These are phyloP conservation scores for Aphelinus atriplicis DNA, from an alignment of 1,140 invertebrate species.

Conservation along the genomic window DNA sequence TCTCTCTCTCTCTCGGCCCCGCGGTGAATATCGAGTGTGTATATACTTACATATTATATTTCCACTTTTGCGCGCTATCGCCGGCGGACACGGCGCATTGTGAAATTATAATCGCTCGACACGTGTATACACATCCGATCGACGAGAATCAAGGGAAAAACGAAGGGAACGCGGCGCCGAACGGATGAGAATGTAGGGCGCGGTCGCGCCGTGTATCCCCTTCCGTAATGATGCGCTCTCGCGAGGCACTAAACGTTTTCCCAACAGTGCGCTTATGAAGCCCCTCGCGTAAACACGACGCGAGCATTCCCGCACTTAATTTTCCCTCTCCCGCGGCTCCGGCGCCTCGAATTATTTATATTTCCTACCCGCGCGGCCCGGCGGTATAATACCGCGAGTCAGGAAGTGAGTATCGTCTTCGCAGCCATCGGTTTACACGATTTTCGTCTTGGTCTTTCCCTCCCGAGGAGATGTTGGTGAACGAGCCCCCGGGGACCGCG, in stretches of 20 bases:
- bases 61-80: no score
- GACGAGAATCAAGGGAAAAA: no score
- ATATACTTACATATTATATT: no score
- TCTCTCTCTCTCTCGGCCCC: no score
- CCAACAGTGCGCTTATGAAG: constrained; percentile 12
- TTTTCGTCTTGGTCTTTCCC: constrained; percentile 23
- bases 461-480: constrained; percentile 8
- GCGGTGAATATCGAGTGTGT: no score
- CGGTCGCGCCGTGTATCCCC: no score
- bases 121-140: no score
- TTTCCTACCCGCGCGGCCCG: background rate
- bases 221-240: background rate
- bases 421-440: constrained; percentile 1
- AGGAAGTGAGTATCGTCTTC: background rate
- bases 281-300: background rate
- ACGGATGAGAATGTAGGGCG: no score
- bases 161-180: no score
- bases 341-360: constrained; percentile 22
- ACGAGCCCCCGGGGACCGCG: constrained; percentile 11
- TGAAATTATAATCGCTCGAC: no score
- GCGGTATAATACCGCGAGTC: background rate
- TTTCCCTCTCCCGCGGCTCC: background rate
- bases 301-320: background rate
- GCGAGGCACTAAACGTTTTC: constrained; percentile 7
- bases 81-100: no score